Percentiles rank a stretch among this genome's conserved stretches.
Conservation (phyloP, 2,797 vertebrate genomes). For the Myripristis murdjan region DNA sequence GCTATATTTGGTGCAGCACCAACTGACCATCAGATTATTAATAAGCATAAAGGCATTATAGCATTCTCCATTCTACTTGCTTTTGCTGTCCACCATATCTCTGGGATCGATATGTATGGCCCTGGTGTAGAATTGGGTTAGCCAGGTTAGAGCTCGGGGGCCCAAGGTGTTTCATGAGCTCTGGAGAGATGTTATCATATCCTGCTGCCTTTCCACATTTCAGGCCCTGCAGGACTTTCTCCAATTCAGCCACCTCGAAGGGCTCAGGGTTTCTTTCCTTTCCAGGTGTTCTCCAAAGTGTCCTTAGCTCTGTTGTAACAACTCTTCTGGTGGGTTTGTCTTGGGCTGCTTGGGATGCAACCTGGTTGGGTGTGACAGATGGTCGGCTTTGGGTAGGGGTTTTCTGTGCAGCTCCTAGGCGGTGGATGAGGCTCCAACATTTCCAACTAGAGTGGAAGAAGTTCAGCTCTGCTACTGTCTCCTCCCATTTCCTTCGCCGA, state of each 20-base stretch:
- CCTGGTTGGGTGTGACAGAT: constrained; percentile 4
- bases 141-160: not conserved
- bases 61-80: too few relatives aligned
- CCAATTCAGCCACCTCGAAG: constrained; percentile 4
- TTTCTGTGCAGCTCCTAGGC: constrained; percentile 1
- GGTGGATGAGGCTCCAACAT: constrained; percentile 11
- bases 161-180: not conserved
- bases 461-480: constrained; percentile 9
- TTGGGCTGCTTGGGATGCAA: not conserved
- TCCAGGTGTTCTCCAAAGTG: not conserved
- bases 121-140: not conserved
- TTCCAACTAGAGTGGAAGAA: constrained; percentile 14
- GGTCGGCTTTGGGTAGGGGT: not conserved
- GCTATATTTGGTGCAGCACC: too few relatives aligned
- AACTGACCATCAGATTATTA: too few relatives aligned
- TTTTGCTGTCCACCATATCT: constrained; percentile 4
- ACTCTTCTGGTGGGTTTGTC: not conserved
- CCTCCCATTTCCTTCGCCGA: constrained; percentile 4
- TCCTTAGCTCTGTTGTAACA: not conserved
- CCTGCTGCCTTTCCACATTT: not conserved
- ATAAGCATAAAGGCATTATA: not conserved
- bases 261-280: not conserved
- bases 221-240: constrained; percentile 5
- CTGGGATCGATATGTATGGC: constrained; percentile 2
- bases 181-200: not conserved